Percentiles rank a stretch among this genome's conserved stretches.
Evolutionary conservation across 2,797 vertebrate species (phyloP).

Genomic region (Syncerus caffer): DNA sequence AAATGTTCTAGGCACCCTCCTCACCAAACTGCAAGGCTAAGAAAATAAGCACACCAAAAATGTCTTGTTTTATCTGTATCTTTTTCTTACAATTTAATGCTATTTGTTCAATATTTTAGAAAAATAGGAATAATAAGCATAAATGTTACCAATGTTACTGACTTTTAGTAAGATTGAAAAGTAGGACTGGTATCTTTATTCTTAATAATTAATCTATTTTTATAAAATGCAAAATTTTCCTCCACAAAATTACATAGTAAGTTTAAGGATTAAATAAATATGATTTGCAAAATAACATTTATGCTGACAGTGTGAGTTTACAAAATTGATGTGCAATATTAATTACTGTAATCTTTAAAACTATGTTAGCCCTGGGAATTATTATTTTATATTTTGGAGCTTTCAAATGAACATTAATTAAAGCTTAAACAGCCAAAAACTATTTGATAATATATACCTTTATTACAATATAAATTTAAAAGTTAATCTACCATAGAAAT

Average conservation of each 20-base stretch:
- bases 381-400: slow-evolving; percentile 14
- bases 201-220: slow-evolving; percentile 59
- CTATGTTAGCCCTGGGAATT: not conserved
- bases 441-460: slow-evolving; percentile 13
- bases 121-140: slow-evolving; percentile 56
- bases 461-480: slow-evolving; percentile 26
- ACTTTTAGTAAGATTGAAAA: slow-evolving; percentile 62
- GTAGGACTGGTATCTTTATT: slow-evolving; percentile 36
- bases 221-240: slow-evolving; percentile 60
- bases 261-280: slow-evolving; percentile 56
- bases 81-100: slow-evolving; percentile 45
- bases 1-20: slow-evolving; percentile 87
- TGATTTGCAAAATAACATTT: slow-evolving; percentile 41
- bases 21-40: slow-evolving; percentile 83
- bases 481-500: slow-evolving; percentile 25
- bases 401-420: slow-evolving; percentile 31
- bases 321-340: slow-evolving; percentile 17
- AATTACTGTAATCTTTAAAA: not conserved
- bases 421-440: not conserved
- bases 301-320: not conserved
- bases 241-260: slow-evolving; percentile 46
- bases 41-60: slow-evolving; percentile 81
- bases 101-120: slow-evolving; percentile 66
- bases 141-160: slow-evolving; percentile 26
- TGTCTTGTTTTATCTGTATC: slow-evolving; percentile 61